phyloP scores from a whole-genome alignment of 2,888 invertebrate species.

The Hydroisotoma schaefferi region DNA sequence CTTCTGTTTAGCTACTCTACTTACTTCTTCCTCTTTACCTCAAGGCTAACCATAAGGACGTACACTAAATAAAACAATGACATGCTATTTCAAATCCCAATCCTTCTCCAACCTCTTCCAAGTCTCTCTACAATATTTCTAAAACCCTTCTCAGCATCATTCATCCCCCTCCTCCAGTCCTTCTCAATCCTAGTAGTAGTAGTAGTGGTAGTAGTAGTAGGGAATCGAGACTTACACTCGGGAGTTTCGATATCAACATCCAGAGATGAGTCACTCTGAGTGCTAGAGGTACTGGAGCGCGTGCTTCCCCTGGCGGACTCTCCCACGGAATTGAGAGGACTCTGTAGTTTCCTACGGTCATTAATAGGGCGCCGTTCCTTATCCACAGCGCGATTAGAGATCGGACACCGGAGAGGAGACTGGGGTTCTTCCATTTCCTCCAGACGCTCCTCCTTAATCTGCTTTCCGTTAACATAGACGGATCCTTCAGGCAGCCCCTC shows the following conservation, averaged over 20 bases:
- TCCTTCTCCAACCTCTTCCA: neutral
- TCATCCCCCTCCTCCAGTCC: too few relatives aligned
- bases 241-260: conserved; percentile 25
- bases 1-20: too few relatives aligned
- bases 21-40: too few relatives aligned
- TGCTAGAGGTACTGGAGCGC: conserved; percentile 36
- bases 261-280: conserved; percentile 29
- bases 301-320: conserved; percentile 40
- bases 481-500: neutral
- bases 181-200: too few relatives aligned
- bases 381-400: neutral
- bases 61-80: too few relatives aligned
- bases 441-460: neutral
- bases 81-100: too few relatives aligned
- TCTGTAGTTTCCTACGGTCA: conserved; percentile 21
- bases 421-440: neutral
- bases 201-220: too few relatives aligned
- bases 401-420: neutral
- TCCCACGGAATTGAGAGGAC: conserved; percentile 45
- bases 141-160: too few relatives aligned
- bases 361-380: neutral
- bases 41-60: too few relatives aligned
- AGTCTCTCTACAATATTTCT: neutral
- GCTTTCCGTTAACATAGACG: neutral
- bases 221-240: neutral